A percentile compares a stretch with the other conserved stretches of the same genome.
Evolutionary conservation across 2,797 vertebrate species (phyloP).

Genomic region (Chelon labrosus): DNA sequence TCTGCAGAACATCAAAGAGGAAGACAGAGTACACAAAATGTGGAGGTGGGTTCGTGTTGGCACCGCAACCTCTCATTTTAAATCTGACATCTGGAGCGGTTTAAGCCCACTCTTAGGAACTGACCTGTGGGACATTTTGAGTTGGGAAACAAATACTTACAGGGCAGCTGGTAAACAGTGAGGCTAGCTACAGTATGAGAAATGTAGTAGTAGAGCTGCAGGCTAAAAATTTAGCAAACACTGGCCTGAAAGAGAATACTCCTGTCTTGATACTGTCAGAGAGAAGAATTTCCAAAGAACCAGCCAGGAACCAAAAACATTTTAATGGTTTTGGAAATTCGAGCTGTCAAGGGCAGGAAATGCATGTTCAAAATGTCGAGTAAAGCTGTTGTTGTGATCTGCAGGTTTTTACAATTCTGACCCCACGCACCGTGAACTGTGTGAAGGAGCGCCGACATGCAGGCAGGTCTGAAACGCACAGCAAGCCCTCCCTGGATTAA

Average conservation of each 20-base stretch:
- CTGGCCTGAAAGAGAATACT: slow-evolving; percentile 29
- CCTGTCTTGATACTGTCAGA: slow-evolving; percentile 20
- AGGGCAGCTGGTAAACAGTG: slow-evolving; percentile 63
- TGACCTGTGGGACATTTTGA: slow-evolving; percentile 75
- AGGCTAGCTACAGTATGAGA: slow-evolving; percentile 7
- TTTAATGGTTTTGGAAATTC: slow-evolving; percentile 48
- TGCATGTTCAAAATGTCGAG: slow-evolving; percentile 42
- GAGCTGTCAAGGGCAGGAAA: slow-evolving; percentile 38
- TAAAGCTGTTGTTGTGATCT: slow-evolving; percentile 35
- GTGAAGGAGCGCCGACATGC: slow-evolving; percentile 38
- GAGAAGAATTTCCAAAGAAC: slow-evolving; percentile 41
- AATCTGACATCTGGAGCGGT: slow-evolving; percentile 83
- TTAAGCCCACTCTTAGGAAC: slow-evolving; percentile 74
- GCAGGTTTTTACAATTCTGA: slow-evolving; percentile 41
- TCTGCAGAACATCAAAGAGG: slow-evolving; percentile 77
- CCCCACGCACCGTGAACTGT: slow-evolving; percentile 28
- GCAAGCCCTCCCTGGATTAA: slow-evolving; percentile 34
- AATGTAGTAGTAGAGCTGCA: slow-evolving; percentile 26
- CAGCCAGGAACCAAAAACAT: slow-evolving; percentile 34
- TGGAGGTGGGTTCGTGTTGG: slow-evolving; percentile 78
- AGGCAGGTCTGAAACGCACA: slow-evolving; percentile 45
- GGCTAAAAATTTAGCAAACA: slow-evolving; percentile 24
- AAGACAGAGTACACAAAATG: slow-evolving; percentile 66
- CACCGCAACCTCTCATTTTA: slow-evolving; percentile 75
- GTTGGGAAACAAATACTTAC: slow-evolving; percentile 76